Base-by-base conservation (phyloP, 2,797 vertebrate genomes). In the Loris lydekkerianus region DNA sequence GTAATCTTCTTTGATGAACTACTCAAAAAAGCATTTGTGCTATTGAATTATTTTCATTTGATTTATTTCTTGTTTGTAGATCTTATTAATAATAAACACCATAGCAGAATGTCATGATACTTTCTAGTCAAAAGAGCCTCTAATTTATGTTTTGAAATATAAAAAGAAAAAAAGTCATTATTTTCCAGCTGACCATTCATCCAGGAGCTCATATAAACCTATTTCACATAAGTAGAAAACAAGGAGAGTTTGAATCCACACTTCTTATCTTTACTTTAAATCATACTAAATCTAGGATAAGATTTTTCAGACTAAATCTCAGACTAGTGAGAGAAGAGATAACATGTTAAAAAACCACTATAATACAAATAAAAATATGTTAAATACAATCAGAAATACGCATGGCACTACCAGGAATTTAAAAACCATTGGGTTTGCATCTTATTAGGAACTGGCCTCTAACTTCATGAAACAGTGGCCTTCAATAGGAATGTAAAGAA, bases 91-190 rank as follows among this genome's bases (percentile, higher is more conserved):
- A 80, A 63, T 83, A 84, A 72, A 93, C 23, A 88, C 3, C n/a
- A 73, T 67, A 6, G 21, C 0, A 18, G 81, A 96, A 86, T 78
- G 3, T 34, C 49, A 31, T 43, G n/a, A 94, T 85, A 72, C 93
- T 60, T 0, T 81, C 10, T 88, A 78, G 31, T 89, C 80, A 81
- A 53, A 67, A 94, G 46, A 92, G 21, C 10, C 89, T 89, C 46
- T 92, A 29, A 76, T 20, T 58, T 70, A 31, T 82, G 58, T 90
- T 92, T 86, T 95, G 40, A 91, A 78, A 90, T 60, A 92, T 25
- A 93, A 18, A 95, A 87, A 93, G 63, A 77, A 63, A 17, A n/a
- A 43, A 88, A 87, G 17, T 60, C 6, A 78, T 87, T 96, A 94
- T 70, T 4, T 9, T 89, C 78, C 60, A 81, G 27, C n/a, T 95